Evolutionary conservation across 1,140 invertebrate species (phyloP), one percentile per base, ranked within the genome.

Genomic region (Brachionus sp.): DNA sequence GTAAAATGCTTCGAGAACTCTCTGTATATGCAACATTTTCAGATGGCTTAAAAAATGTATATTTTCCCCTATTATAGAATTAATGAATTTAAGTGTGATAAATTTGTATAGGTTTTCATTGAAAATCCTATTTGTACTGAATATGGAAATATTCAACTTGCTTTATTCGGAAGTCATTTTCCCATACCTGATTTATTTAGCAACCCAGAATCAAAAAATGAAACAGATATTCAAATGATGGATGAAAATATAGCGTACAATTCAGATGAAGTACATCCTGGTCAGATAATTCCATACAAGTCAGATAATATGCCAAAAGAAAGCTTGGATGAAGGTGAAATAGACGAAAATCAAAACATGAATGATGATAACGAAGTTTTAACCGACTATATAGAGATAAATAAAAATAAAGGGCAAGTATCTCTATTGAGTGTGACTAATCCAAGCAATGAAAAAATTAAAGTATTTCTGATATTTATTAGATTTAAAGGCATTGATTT

Each of bases 1-100:
- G 84, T 0, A 84, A 86, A 35, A 87, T 89, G 86, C 85, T 89
- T 2, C 35, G 46, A 0, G 87, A 89, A 53, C 84, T 89, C 7
- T 86, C 88, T 64, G 84, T 89, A 7, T 88, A 89, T 73, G 88
- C 86, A 16, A 88, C 88, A 1, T 89, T 89, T 85, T 86, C 87
- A 0, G 89, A 89, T 84, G 89, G 89, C 25, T 87, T 88, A 23
- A 89, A 89, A 85, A 75, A 89, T 84, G 88, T 89, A 84, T 46
- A 83, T 35, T 29, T 29, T 64, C 29, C 9, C 23, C 12, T n/a
- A 23, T 37, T 66, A 16, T 44, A 50, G 10, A n/a, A n/a, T n/a
- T 78, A 10, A 9, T 19, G n/a, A n/a, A n/a, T 77, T 78, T 29
- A 33, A 16, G 57, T 3, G 23, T 50, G 68, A 9, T 2, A 33